Conservation (phyloP, 30 jellyfish, hydroid and myxozoan species). For the Cassiopea andromeda region DNA sequence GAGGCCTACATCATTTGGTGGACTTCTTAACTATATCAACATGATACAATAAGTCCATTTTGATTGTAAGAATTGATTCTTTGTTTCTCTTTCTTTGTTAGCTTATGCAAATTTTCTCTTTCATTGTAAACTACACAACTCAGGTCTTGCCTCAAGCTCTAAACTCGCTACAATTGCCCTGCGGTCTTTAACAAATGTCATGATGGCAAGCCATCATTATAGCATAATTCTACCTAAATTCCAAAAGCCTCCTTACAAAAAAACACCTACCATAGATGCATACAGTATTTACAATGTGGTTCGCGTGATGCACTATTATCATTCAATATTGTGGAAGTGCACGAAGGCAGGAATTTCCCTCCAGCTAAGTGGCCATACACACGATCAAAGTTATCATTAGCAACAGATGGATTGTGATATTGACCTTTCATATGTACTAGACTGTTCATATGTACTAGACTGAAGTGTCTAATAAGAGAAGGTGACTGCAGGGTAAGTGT, state of each 20-base stretch:
- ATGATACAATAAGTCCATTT: neutral
- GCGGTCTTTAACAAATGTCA: neutral
- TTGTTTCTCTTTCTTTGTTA: constrained; percentile 1
- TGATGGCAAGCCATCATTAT: neutral
- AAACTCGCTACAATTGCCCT: constrained; percentile 10
- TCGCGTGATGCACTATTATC: too few relatives aligned
- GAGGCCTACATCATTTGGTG: neutral
- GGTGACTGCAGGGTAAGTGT: too few relatives aligned
- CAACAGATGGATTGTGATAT: neutral
- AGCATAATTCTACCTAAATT: neutral
- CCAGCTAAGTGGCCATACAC: neutral
- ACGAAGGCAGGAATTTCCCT: neutral
- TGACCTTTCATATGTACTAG: neutral
- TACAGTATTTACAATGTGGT: too few relatives aligned
- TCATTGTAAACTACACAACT: neutral
- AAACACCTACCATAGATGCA: too few relatives aligned
- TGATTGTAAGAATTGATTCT: neutral
- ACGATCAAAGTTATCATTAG: neutral
- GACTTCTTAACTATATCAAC: neutral
- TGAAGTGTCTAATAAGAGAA: neutral
- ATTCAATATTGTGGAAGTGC: neutral
- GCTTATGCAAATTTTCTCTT: neutral
- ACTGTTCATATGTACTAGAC: neutral
- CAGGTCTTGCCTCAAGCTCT: constrained; percentile 12
- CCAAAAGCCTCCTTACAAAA: neutral